A percentile compares a stretch with the other conserved stretches of the same genome.
These are phyloP conservation scores for Cryptoleucopteryx plumbea DNA, from an alignment of 2,113 vertebrate genomes.

Conservation along the genomic window DNA sequence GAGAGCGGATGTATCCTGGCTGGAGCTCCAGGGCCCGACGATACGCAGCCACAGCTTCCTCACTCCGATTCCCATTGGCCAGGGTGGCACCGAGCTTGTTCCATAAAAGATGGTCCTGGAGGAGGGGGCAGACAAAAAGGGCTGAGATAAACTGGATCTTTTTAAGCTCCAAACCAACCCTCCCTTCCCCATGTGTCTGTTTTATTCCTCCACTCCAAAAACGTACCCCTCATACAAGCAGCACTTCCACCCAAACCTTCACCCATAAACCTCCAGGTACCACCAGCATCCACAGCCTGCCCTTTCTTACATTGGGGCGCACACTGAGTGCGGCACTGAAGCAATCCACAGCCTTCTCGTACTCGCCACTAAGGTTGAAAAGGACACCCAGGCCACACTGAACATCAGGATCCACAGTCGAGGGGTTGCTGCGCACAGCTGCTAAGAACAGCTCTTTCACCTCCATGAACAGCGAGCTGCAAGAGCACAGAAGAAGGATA, in stretches of 20 bases:
- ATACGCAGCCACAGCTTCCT: constrained; percentile 94
- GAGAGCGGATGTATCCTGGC: constrained; percentile 94
- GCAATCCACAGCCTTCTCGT: constrained; percentile 96
- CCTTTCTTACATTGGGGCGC: constrained; percentile 83
- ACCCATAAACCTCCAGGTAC: not conserved
- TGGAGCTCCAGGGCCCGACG: constrained; percentile 91
- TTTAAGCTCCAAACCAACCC: not conserved
- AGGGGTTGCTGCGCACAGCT: constrained; percentile 85
- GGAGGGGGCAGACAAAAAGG: not conserved
- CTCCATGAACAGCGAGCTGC: constrained; percentile 87
- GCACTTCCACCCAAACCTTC: not conserved
- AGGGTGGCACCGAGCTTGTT: constrained; percentile 96
- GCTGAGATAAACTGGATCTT: not conserved
- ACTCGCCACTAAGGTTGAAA: constrained; percentile 97
- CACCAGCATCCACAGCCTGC: not conserved
- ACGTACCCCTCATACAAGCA: fast-evolving
- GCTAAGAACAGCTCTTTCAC: constrained; percentile 91
- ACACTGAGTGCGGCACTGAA: constrained; percentile 91
- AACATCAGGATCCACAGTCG: constrained; percentile 89
- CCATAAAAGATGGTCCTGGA: constrained; percentile 94
- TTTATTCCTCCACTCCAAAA: not conserved
- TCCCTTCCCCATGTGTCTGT: not conserved
- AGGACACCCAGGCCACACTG: constrained; percentile 97
- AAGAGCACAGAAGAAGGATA: not conserved
- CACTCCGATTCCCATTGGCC: constrained; percentile 93